Percentiles rank a stretch among this genome's conserved stretches.
These are phyloP conservation scores for Drosophila kokeensis DNA, from an alignment of 2,888 invertebrate genomes.

Conservation along the genomic window DNA sequence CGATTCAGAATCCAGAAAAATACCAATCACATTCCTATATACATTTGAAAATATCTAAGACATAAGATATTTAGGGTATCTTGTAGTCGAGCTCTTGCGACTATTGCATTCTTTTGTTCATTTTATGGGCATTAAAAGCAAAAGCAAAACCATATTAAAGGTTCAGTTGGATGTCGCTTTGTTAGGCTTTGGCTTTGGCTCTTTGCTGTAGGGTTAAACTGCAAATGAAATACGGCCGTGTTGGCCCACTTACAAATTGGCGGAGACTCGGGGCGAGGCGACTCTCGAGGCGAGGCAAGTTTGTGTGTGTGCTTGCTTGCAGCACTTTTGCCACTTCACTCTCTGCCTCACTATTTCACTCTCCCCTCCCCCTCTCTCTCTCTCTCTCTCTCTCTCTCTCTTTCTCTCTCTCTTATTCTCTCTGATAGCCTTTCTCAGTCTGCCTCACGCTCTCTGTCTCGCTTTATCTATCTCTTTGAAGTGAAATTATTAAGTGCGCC, in stretches of 20 bases:
- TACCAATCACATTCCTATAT: neutral
- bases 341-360: slow-evolving; percentile 20
- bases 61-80: neutral
- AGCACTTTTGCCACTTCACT: slow-evolving; percentile 76
- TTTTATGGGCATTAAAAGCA: slow-evolving; percentile 11
- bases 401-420: slow-evolving; percentile 6
- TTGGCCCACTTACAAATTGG: slow-evolving; percentile 74
- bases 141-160: slow-evolving; percentile 73
- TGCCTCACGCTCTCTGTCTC: neutral
- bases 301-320: slow-evolving; percentile 20
- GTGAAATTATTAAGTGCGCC: slow-evolving; percentile 75
- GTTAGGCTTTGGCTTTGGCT: slow-evolving; percentile 61
- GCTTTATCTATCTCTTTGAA: slow-evolving; percentile 39
- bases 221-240: slow-evolving; percentile 59
- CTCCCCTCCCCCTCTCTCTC: neutral
- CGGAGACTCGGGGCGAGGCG: slow-evolving; percentile 29
- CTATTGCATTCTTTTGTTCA: neutral
- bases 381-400: slow-evolving; percentile 13
- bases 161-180: slow-evolving; percentile 78
- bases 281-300: neutral
- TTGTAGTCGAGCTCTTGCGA: neutral
- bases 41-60: neutral
- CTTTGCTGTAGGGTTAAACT: slow-evolving; percentile 71
- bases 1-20: neutral
- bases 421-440: neutral